Evolutionary conservation across 2,113 vertebrate species (phyloP), one percentile per base, ranked within the genome.

Genomic region (Lamprotornis superbus): DNA sequence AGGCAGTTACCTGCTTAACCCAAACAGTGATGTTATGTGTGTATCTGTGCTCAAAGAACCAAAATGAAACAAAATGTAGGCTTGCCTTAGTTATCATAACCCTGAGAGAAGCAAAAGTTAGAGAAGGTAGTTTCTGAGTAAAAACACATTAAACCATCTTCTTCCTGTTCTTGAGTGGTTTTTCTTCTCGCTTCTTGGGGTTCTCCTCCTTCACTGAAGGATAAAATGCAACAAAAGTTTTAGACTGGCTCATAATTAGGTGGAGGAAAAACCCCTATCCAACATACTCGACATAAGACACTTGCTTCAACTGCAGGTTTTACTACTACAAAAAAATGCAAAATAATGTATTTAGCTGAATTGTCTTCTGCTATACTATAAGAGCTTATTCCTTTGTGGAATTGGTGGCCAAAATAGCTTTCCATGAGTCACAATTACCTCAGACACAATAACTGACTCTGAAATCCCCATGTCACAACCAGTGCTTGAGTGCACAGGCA

Each of bases 281-380:
- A 23, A 13, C 18, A 27, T 39, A 49, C 18, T 68, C 0, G 0
- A 59, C 33, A 39, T 4, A 83, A 12, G 13, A 55, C 12, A 42
- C 17, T 53, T 40, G 22, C n/a, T 73, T 71, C 35, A 55, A 3
- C 14, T 49, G 25, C 6, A 69, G 37, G 22, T 42, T 80, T 80
- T 33, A 31, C 7, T 30, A 15, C 23, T 37, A 90, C 28, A 61
- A 35, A 69, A 69, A 47, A 20, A 8, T 1, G 1, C 7, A 69
- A 39, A 65, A 69, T 31, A 2, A 35, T 39, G 2, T 50, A 42
- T 47, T 81, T 83, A 60, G 10, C 25, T 81, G 12, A 81, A 60
- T 44, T 78, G 4, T 8, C 40, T 92, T 18, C 9, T 44, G 21
- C 18, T 57, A 16, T 3, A 4, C 8, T 61, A 37, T 35, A 23